Evolutionary conservation across 2,888 invertebrate species (phyloP).

Genomic region (Cantharis flavilabris): DNA sequence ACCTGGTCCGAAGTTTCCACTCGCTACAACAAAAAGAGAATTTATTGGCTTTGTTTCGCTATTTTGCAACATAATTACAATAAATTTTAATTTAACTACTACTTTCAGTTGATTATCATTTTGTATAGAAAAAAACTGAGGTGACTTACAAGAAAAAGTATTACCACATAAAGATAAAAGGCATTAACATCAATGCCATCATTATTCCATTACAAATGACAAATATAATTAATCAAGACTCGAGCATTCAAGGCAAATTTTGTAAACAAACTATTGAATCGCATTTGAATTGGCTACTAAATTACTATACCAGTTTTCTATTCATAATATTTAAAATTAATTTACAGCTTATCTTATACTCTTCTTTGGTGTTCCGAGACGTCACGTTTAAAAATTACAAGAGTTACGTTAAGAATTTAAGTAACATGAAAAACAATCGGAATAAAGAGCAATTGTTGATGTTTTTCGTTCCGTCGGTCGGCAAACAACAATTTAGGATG

Average conservation of each 20-base stretch:
- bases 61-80: constrained; percentile 22
- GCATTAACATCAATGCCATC: background rate
- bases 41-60: background rate
- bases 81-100: background rate
- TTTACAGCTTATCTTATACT: background rate
- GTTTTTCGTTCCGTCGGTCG: constrained; percentile 36
- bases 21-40: constrained; percentile 69
- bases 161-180: background rate
- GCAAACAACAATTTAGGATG: constrained; percentile 39
- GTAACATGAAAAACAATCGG: constrained; percentile 29
- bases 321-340: background rate
- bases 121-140: background rate
- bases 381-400: background rate
- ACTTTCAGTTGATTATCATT: background rate
- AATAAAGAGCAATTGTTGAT: constrained; percentile 27
- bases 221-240: background rate
- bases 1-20: constrained; percentile 85
- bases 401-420: background rate
- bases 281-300: background rate
- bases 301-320: background rate
- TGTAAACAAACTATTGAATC: background rate
- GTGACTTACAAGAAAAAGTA: background rate
- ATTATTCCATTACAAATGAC: background rate
- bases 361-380: background rate
- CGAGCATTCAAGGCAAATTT: background rate